Evolutionary conservation across 2,113 vertebrate genomes (phyloP), one percentile per base, ranked within the genome.

Genomic region (Halichoerus grypus): DNA sequence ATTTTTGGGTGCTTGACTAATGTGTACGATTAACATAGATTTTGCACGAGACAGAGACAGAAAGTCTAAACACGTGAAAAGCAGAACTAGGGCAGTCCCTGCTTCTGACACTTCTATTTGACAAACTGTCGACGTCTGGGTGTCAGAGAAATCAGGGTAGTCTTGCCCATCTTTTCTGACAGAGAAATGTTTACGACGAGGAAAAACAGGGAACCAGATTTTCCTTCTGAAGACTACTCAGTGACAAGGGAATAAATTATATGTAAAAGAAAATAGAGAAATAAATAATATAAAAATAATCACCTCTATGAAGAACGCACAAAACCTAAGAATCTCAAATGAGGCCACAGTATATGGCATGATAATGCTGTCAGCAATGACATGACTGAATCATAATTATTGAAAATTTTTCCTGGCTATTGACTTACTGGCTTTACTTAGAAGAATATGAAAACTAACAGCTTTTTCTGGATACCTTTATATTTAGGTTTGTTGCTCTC

Each of bases 1-100:
- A 94, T 97, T 97, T 97, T 88, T 3, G 65, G 76, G 49, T 89
- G 39, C 39, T 71, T 86, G n/a, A 88, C 71, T 86, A 95, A 95
- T 91, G 14, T 85, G 63, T 77, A 82, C 65, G 89, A 91, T 97
- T 83, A 90, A 92, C 69, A 92, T 61, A 61, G n/a, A 97, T 83
- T 91, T 80, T 97, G 18, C 26, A 63, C 9, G 36, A 95, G 71
- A 93, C 10, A 72, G n/a, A 95, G 77, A 81, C n/a, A 71, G 76
- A 93, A 88, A 92, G 39, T 79, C 88, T 1, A 6, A 85, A 88
- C 22, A 96, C 7, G 53, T 86, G 74, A 89, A 97, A 95, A 88
- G 63, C 46, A 95, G 85, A 96, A 82, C 6, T 46, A 87, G 77
- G 71, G 59, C 28, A 91, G 51, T 65, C 91, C 22, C 49, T 82